Conservation (phyloP, 2,797 vertebrate genomes). For the Pogonophryne albipinna region DNA sequence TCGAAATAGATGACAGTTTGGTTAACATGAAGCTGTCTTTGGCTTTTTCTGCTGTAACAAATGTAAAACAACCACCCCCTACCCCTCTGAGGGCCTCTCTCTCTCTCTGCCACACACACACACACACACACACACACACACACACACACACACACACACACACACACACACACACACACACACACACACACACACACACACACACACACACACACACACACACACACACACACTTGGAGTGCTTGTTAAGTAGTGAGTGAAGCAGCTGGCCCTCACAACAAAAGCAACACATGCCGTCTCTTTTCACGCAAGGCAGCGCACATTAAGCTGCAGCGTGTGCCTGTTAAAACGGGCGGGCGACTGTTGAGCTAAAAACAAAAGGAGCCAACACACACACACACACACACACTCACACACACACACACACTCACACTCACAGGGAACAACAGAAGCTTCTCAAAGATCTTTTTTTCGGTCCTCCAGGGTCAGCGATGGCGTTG, state of each 20-base stretch:
- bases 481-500: constrained; percentile 38
- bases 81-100: neutral
- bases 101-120: constrained; percentile 20
- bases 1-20: too few relatives aligned
- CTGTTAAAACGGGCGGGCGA: constrained; percentile 63
- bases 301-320: constrained; percentile 82
- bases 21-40: too few relatives aligned
- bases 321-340: constrained; percentile 81
- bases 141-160: constrained; percentile 48
- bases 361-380: constrained; percentile 79
- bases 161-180: constrained; percentile 55
- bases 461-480: constrained; percentile 49
- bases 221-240: constrained; percentile 54
- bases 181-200: constrained; percentile 34
- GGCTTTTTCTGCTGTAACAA: too few relatives aligned
- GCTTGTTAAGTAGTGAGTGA: constrained; percentile 79
- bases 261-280: constrained; percentile 84
- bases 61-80: neutral
- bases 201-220: constrained; percentile 37
- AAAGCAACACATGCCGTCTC: constrained; percentile 86
- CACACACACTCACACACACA: constrained; percentile 24
- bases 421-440: constrained; percentile 42
- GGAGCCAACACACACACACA: constrained; percentile 44
- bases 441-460: constrained; percentile 52
- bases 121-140: constrained; percentile 30